These are phyloP conservation scores for Hoplostethus mediterraneus DNA, from an alignment of 2,797 vertebrate genomes.

Conservation along the genomic window DNA sequence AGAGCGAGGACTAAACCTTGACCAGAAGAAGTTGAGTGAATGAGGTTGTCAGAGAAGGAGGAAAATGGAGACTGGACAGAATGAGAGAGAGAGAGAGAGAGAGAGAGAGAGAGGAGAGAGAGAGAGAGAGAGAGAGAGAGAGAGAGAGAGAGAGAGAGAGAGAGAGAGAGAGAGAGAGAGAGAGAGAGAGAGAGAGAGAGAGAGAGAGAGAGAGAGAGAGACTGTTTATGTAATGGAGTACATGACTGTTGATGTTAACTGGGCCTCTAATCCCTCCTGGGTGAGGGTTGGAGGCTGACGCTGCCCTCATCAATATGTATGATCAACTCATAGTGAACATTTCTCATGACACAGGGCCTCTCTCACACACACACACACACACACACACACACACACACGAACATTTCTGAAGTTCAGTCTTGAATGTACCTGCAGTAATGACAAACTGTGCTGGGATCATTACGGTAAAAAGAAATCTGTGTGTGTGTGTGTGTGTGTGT, in stretches of 20 bases:
- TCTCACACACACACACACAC: too few species aligned
- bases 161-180: not conserved
- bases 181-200: not conserved
- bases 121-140: not conserved
- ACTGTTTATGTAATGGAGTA: too few species aligned
- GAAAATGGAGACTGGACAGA: not conserved
- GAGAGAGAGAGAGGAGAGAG: not conserved
- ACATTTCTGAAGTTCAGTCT: not conserved
- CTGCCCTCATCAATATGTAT: too few species aligned
- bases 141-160: not conserved
- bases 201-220: not conserved
- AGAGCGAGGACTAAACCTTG: too few species aligned
- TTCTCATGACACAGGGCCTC: too few species aligned
- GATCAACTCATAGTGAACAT: too few species aligned
- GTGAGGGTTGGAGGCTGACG: too few species aligned
- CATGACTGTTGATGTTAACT: too few species aligned
- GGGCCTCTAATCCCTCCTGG: too few species aligned
- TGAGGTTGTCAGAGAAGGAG: too few species aligned
- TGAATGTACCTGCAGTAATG: too few species aligned
- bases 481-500: not conserved
- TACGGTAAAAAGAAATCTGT: not conserved
- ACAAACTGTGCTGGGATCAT: not conserved
- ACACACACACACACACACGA: not conserved
- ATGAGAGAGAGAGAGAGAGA: not conserved
- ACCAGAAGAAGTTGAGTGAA: too few species aligned